Evolutionary conservation across 1,140 invertebrate species (phyloP), one percentile per base, ranked within the genome.

Genomic region (Akabosia matsudoensis): DNA sequence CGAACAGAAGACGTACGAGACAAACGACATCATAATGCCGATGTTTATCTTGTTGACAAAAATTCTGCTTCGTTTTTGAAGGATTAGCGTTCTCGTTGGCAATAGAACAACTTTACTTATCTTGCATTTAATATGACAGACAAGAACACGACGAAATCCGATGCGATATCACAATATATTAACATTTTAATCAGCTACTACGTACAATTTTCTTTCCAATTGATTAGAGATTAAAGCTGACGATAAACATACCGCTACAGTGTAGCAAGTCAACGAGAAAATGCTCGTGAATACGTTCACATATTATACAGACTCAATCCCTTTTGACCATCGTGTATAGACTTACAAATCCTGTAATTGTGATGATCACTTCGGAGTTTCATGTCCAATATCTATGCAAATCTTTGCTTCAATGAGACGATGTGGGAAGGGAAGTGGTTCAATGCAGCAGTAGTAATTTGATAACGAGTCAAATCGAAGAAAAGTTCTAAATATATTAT

Each of bases 301-400:
- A 45, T 45, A 45, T 45, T n/a, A n/a, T 10, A 18, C 37, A 45
- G 18, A 45, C 37, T 45, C 7, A 45, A 45, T 7, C 37, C 37
- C 37, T 45, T 45, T 18, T 18, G 7, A 10, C 18, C 7, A 7
- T 7, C 37, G 37, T 45, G 18, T 7, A 18, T 45, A 10, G 18
- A 45, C 18, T 45, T 45, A 45, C 37, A 45, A 45, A 45, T n/a
- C n/a, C n/a, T n/a, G n/a, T 45, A 45, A 45, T 45, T 18, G 7
- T 45, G 7, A 45, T 4, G 22, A 31, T 67, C 7, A 31, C n/a
- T n/a, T 67, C 61, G 22, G 30, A n/a, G n/a, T n/a, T n/a, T 30
- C 61, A 67, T 67, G 31, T 67, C 31, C 61, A 31, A 67, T 67
- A 30, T 67, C 61, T 67, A 67, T 67, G 61, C 30, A 67, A 67